A percentile compares a stretch with the other conserved stretches of the same genome.
These are phyloP conservation scores for Crossaster papposus DNA, from an alignment of 53 echinoderm and acorn worm genomes.

Conservation along the genomic window DNA sequence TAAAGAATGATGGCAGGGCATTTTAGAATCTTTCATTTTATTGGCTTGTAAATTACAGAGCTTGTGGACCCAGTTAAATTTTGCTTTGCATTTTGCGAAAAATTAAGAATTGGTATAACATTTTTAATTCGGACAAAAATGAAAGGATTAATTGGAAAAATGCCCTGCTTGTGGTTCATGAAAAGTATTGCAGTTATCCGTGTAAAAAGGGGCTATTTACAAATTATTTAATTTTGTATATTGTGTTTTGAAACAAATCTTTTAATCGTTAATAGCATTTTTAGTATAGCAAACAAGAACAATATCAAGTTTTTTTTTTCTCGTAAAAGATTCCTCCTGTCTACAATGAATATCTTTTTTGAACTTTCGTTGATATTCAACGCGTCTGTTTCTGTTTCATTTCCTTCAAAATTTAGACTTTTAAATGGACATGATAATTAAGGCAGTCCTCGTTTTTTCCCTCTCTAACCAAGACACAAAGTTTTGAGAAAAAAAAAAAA, in stretches of 20 bases:
- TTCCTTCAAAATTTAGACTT: not conserved
- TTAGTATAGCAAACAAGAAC: not conserved
- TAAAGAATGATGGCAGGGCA: conserved; percentile 12
- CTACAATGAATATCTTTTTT: no score
- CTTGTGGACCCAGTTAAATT: no score
- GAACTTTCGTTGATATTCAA: not conserved
- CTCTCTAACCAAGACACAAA: not conserved
- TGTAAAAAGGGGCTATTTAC: conserved; percentile 43
- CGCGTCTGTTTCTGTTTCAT: not conserved
- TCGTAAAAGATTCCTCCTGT: not conserved
- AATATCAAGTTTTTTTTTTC: not conserved
- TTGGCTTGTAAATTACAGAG: no score
- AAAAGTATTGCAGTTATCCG: not conserved
- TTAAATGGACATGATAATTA: no score
- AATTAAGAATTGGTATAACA: not conserved
- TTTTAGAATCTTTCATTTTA: not conserved
- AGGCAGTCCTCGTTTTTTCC: not conserved
- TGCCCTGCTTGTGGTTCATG: not conserved
- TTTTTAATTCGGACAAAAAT: not conserved
- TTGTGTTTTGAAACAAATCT: not conserved
- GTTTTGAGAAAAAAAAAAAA: not conserved
- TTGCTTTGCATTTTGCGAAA: not conserved
- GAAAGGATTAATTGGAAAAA: not conserved
- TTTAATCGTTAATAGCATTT: not conserved
- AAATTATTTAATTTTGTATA: conserved; percentile 42